Evolutionary conservation across 1,140 invertebrate species (phyloP).

Genomic region (Eupeodes corollae): DNA sequence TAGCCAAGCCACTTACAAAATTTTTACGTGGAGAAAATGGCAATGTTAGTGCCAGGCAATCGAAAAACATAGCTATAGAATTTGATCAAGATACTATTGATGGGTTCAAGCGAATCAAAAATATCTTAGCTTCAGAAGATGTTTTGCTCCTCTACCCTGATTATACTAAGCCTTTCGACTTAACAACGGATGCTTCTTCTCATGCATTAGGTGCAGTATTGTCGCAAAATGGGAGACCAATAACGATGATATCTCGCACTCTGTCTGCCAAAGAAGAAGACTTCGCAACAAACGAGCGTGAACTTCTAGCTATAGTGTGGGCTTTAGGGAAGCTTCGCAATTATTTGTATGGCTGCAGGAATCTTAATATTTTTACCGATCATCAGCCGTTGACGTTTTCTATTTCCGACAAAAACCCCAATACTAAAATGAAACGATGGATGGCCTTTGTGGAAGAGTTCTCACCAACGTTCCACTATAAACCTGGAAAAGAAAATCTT

Average conservation of each 20-base stretch:
- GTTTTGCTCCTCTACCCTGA: no score
- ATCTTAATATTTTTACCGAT: conserved; percentile 6
- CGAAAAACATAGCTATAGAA: not conserved
- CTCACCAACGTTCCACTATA: not conserved
- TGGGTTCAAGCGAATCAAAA: not conserved
- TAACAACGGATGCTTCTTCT: no score
- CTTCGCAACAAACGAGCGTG: conserved; percentile 7
- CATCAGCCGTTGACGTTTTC: no score
- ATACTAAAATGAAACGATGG: no score
- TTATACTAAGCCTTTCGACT: conserved; percentile 21
- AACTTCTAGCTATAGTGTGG: conserved; percentile 8
- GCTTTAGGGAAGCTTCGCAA: conserved; percentile 5
- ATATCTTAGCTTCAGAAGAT: no score
- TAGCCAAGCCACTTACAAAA: no score
- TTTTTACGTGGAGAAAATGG: no score
- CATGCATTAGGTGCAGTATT: conserved; percentile 28
- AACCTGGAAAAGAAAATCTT: no score
- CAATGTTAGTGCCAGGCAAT: no score
- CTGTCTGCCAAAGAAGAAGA: conserved; percentile 3
- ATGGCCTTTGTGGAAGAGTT: conserved; percentile 1
- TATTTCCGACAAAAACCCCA: no score
- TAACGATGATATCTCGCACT: no score
- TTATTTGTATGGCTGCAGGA: conserved; percentile 3
- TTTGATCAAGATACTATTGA: not conserved
- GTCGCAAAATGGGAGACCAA: conserved; percentile 20